phyloP scores from a whole-genome alignment of 1,140 invertebrate genomes.

The Leucophenga varia region DNA sequence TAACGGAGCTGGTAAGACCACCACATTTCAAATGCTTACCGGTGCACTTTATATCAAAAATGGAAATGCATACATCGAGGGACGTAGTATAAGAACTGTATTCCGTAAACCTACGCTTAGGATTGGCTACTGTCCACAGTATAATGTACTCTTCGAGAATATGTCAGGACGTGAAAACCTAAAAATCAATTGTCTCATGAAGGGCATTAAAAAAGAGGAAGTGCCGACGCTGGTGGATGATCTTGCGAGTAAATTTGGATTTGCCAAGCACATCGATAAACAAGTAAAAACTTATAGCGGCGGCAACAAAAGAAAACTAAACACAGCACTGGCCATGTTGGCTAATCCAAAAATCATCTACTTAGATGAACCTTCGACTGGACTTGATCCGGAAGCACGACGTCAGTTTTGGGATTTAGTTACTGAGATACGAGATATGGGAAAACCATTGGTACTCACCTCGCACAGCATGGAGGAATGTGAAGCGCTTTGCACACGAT shows the following conservation, averaged over 20 bases:
- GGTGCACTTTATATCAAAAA: conserved; percentile 59
- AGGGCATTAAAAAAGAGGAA: conserved; percentile 21
- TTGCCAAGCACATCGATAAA: conserved; percentile 37
- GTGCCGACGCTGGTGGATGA: conserved; percentile 30
- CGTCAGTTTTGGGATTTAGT: conserved; percentile 83
- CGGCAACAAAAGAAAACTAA: conserved; percentile 85
- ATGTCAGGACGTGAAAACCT: conserved; percentile 52
- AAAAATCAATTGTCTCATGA: conserved; percentile 40
- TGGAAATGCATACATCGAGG: conserved; percentile 38
- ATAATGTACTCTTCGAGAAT: conserved; percentile 71
- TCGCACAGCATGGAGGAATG: conserved; percentile 84
- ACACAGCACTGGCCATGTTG: conserved; percentile 83
- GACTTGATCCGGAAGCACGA: conserved; percentile 90
- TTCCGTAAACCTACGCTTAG: conserved; percentile 44
- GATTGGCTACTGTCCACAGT: conserved; percentile 86
- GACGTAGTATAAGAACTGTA: conserved; percentile 30
- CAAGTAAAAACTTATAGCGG: conserved; percentile 71
- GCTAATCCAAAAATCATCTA: conserved; percentile 74
- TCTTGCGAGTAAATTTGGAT: conserved; percentile 42
- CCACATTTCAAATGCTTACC: conserved; percentile 83
- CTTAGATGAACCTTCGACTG: conserved; percentile 90
- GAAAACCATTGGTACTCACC: conserved; percentile 57
- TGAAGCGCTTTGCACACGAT: conserved; percentile 72
- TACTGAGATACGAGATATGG: conserved; percentile 38
- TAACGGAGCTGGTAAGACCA: conserved; percentile 88